Evolutionary conservation across 37 sponge, comb jelly and placozoan genomes (phyloP), one percentile per base, ranked within the genome.

Genomic region (Beroe ovata): DNA sequence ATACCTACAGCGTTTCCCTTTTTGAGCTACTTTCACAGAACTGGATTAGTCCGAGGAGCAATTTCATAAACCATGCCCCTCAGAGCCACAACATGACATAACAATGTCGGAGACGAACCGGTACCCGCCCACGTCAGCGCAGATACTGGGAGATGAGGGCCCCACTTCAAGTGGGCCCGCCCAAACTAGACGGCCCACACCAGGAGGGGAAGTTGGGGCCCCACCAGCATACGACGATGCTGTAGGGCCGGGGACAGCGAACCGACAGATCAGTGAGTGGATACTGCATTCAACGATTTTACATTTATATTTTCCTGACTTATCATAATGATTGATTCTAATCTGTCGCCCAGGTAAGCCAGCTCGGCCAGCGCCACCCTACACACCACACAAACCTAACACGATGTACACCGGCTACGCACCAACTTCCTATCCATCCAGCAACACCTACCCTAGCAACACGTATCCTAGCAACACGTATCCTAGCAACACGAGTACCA

Each of bases 321-420:
- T n/a, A n/a, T n/a, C n/a, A n/a, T n/a, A n/a, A 58, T 58, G 18
- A 58, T 18, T 18, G 18, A 58, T 19, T 19, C 59, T 58, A 19
- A 11, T 58, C 59, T 62, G 4, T 66, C 18, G 36, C 3, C 1
- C 69, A 66, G 69, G 69, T 29, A 66, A 66, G 34, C 69, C 69
- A 29, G 32, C 25, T 11, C 69, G 69, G 8, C 69, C 69, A 29
- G 69, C 69, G 18, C 69, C 69, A 3, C 69, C 69, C 36, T 66
- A 66, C 69, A 47, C 54, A 47, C 54, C 54, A 6, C 54, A 47
- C 54, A 47, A 47, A 47, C 54, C 54, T 16, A 11, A 11, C 54
- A n/a, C n/a, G n/a, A n/a, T n/a, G n/a, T 47, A 47, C 54, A 34
- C 32, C 69, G 36, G 32, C 14, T 11, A 29, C 25, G 35, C 25